These are phyloP conservation scores for Apamea anceps DNA, from an alignment of 2,888 invertebrate species.

Conservation along the genomic window DNA sequence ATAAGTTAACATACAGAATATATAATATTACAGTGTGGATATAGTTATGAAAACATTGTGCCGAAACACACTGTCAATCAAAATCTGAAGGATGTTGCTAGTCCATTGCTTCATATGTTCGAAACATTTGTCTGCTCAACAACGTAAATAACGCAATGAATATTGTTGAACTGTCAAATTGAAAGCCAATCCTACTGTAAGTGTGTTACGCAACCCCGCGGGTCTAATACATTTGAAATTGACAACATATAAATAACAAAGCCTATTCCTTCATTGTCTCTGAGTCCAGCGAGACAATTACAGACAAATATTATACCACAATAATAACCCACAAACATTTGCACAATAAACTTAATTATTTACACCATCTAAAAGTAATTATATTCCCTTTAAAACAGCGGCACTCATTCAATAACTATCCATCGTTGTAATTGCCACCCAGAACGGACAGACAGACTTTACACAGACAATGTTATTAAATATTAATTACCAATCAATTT, in stretches of 20 bases:
- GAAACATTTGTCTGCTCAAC: too few relatives aligned
- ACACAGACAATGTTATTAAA: constrained; percentile 42
- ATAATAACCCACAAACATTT: constrained; percentile 5
- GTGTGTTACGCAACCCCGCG: too few relatives aligned
- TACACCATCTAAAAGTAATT: constrained; percentile 25
- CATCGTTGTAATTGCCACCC: constrained; percentile 27
- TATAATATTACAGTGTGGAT: too few relatives aligned
- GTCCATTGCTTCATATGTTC: too few relatives aligned
- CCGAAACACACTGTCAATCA: too few relatives aligned
- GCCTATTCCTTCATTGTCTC: background rate
- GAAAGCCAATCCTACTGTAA: too few relatives aligned
- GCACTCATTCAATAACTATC: constrained; percentile 31
- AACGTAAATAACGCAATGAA: too few relatives aligned
- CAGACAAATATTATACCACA: background rate
- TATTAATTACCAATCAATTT: constrained; percentile 61
- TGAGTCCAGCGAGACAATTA: too few relatives aligned
- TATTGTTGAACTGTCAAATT: too few relatives aligned
- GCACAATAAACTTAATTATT: constrained; percentile 16
- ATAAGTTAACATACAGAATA: too few relatives aligned
- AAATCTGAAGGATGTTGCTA: too few relatives aligned
- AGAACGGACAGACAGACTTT: constrained; percentile 8
- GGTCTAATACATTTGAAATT: background rate
- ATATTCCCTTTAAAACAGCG: constrained; percentile 21
- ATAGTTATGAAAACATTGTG: too few relatives aligned
- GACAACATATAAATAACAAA: background rate